phyloP scores from a whole-genome alignment of 2,113 vertebrate species.

The Callocephalon fimbriatum region DNA sequence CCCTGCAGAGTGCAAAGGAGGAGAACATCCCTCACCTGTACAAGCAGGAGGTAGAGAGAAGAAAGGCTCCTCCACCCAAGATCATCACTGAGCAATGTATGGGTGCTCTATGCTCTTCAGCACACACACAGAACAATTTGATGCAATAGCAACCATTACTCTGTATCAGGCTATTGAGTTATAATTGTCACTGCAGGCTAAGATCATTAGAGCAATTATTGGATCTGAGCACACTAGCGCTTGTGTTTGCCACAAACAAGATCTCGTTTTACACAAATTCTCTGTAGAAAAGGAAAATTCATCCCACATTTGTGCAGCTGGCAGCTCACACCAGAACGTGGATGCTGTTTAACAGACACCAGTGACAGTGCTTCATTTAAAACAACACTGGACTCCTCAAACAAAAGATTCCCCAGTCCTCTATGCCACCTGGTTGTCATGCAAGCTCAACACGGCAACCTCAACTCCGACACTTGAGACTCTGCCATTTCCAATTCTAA shows the following conservation, averaged over 20 bases:
- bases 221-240: neutral
- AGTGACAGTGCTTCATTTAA: neutral
- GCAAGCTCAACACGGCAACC: conserved; percentile 4
- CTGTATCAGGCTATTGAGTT: neutral
- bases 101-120: neutral
- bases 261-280: neutral
- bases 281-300: neutral
- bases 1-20: neutral
- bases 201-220: conserved; percentile 43
- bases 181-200: conserved; percentile 7
- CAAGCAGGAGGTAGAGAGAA: neutral
- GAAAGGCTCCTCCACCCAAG: neutral
- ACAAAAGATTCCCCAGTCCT: neutral
- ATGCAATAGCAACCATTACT: neutral
- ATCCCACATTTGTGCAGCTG: neutral
- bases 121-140: neutral
- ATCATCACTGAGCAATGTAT: neutral
- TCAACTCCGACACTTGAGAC: neutral
- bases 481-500: conserved; percentile 27
- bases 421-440: neutral
- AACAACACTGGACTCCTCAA: neutral
- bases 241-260: neutral
- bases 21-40: neutral
- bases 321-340: neutral
- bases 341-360: neutral